Evolutionary conservation across 1,140 invertebrate genomes (phyloP), one percentile per base, ranked within the genome.

Genomic region (Drosophila aff.): DNA sequence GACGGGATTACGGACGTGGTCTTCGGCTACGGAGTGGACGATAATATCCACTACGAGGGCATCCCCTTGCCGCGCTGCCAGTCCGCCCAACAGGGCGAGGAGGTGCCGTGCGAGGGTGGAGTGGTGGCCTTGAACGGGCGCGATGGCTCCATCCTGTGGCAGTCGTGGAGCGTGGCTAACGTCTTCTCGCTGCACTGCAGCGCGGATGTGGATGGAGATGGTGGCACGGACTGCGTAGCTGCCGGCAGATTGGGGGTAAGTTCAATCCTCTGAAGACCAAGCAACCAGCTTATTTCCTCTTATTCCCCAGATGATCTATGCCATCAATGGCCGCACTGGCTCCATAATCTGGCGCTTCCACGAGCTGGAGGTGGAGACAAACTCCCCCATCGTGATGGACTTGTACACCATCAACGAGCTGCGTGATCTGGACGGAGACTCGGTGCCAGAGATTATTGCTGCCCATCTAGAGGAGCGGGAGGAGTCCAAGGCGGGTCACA

Each of bases 1-100:
- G 97, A 98, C 93, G 95, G 94, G 33, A 83, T 96, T 23, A 93
- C 95, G 38, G 97, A 98, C 93, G 94, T 97, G 41, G 95, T 98
- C 57, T 93, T 97, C 50, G 96, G 97, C 73, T 98, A 96, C 92
- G 96, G 96, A 49, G 97, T 97, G 93, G 92, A 93, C 57, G 92
- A 93, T 40, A 92, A 89, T 46, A 92, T 93, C 40, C 92, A 91
- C 49, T 92, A 91, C 21, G 92, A 93, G 59, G 86, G 91, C 23
- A 84, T 89, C 13, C 73, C 85, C 0, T 38, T 93, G 57, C 92
- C 92, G 0, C 85, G 92, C n/a, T 93, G 92, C 60, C 86, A 82
- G 64, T 85, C 82, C 5, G 64, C 87, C 4, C 87, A 89, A 46
- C 82, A 86, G 38, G 81, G 67, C 5, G 92, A 92, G 47, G 91